A percentile compares a stretch with the other conserved stretches of the same genome.
phyloP scores from a whole-genome alignment of 2,113 vertebrate species.

The Oenanthe oenanthe region DNA sequence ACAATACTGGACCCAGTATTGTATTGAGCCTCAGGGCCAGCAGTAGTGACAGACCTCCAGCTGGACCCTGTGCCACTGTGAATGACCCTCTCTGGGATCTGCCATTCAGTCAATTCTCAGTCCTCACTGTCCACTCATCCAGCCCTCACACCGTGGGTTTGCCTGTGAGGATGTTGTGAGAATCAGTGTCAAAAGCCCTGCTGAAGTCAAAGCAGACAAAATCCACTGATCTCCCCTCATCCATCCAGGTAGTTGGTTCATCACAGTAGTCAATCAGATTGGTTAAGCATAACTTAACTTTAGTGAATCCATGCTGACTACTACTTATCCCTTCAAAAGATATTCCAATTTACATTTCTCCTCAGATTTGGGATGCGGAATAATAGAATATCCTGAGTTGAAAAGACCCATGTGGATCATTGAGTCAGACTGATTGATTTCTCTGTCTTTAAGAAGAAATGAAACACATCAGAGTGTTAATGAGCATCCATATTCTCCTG shows the following conservation, averaged over 20 bases:
- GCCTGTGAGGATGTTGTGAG: not conserved
- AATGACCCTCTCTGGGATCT: not conserved
- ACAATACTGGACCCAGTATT: not conserved
- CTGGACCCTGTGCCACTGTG: not conserved
- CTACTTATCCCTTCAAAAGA: not conserved
- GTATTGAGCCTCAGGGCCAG: not conserved
- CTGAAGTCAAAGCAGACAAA: not conserved
- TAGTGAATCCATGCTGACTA: not conserved
- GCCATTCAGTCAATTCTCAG: not conserved
- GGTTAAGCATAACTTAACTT: not conserved
- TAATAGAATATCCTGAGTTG: not conserved
- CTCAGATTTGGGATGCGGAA: not conserved
- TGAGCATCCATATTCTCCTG: not conserved
- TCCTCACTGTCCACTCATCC: not conserved
- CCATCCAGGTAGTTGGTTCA: not conserved
- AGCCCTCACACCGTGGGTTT: not conserved
- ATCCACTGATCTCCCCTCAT: not conserved
- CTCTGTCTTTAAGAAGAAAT: not conserved
- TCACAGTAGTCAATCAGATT: not conserved
- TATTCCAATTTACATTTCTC: not conserved
- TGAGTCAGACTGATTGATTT: not conserved
- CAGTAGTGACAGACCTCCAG: not conserved
- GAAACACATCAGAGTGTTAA: constrained; percentile 14
- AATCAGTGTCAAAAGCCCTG: not conserved
- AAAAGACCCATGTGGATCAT: not conserved